phyloP scores from a whole-genome alignment of 2,113 vertebrate species.

The Pseudorhombus dupliciocellatus region DNA sequence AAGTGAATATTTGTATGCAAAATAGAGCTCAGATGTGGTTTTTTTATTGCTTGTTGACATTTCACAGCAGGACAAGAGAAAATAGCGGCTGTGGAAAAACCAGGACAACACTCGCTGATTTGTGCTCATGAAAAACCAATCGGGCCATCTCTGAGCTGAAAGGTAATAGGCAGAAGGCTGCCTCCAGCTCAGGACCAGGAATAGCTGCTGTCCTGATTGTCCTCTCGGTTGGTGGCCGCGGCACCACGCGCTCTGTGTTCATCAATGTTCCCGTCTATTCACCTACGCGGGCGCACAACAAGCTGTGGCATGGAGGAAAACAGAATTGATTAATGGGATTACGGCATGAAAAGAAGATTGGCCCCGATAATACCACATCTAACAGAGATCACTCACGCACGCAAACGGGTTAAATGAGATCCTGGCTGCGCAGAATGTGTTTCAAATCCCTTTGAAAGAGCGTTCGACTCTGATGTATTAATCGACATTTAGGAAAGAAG shows the following conservation, averaged over 20 bases:
- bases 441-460: constrained; percentile 34
- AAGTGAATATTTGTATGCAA: constrained; percentile 2
- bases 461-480: constrained; percentile 37
- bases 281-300: constrained; percentile 22
- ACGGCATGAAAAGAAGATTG: constrained; percentile 57
- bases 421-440: constrained; percentile 16
- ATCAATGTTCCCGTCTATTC: constrained; percentile 30
- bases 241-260: constrained; percentile 36
- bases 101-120: constrained; percentile 21
- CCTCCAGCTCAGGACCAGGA: constrained; percentile 54
- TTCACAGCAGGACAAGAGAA: constrained; percentile 37
- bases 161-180: constrained; percentile 45
- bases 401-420: constrained; percentile 23
- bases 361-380: constrained; percentile 40
- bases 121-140: constrained; percentile 34
- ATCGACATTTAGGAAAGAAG: constrained; percentile 34
- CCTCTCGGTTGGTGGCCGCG: constrained; percentile 44
- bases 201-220: constrained; percentile 65
- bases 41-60: constrained; percentile 38
- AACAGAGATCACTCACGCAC: constrained; percentile 27
- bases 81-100: constrained; percentile 29
- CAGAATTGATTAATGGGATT: constrained; percentile 56
- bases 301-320: constrained; percentile 20
- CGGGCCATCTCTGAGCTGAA: constrained; percentile 20
- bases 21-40: constrained; percentile 9